A percentile compares a stretch with the other conserved stretches of the same genome.
Conservation (phyloP, 2,797 vertebrate genomes). For the Lepidocolaptes lacrymiger region DNA sequence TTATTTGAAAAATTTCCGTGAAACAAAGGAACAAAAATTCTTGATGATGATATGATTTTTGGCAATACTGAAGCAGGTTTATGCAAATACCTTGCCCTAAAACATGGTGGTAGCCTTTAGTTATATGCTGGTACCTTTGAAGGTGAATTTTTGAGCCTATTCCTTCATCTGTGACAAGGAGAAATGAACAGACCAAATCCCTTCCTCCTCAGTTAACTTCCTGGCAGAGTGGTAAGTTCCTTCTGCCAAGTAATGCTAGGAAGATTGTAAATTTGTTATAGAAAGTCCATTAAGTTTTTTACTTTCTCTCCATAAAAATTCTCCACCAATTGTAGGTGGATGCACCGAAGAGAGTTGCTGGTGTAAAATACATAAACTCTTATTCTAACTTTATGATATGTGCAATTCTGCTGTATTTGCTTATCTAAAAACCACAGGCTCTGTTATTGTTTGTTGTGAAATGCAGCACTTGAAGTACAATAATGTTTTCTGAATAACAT, state of each 20-base stretch:
- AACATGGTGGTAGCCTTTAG: not conserved
- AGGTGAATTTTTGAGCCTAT: not conserved
- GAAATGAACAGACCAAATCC: not conserved
- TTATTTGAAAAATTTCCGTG: not conserved
- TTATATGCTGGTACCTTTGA: not conserved
- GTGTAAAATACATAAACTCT: not conserved
- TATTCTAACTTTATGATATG: not conserved
- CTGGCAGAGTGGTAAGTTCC: not conserved
- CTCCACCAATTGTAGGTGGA: not conserved
- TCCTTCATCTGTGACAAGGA: not conserved
- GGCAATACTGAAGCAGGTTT: not conserved
- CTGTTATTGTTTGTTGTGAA: not conserved
- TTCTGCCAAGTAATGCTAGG: not conserved
- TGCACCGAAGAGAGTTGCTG: not conserved
- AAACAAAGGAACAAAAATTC: not conserved
- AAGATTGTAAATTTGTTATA: not conserved
- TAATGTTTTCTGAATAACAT: not conserved
- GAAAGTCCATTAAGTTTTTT: not conserved
- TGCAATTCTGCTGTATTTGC: not conserved
- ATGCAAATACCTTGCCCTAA: not conserved
- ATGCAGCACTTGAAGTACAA: not conserved
- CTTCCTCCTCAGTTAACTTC: not conserved
- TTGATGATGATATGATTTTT: not conserved
- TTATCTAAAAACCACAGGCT: not conserved
- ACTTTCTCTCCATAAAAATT: not conserved